Percentiles rank a stretch among this genome's conserved stretches.
Evolutionary conservation across 2,888 invertebrate genomes (phyloP).

Genomic region (Dyspetes luteomarginatus): DNA sequence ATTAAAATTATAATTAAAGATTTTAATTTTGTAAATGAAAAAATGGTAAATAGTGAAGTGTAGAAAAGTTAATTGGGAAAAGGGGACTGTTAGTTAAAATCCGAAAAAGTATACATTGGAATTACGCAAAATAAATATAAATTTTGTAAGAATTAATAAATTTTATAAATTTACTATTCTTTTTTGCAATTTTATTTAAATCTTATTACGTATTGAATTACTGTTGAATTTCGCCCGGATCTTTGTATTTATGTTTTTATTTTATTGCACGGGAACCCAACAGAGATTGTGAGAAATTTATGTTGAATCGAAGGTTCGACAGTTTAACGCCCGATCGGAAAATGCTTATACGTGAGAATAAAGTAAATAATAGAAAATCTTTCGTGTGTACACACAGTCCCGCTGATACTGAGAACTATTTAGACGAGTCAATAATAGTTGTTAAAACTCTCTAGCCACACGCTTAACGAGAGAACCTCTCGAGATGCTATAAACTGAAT

Average conservation of each 20-base stretch:
- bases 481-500: conserved; percentile 29
- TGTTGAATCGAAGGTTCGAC: not conserved
- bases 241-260: not conserved
- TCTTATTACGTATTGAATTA: too few relatives aligned
- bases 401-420: conserved; percentile 12
- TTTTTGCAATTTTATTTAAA: too few relatives aligned
- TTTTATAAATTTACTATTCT: too few relatives aligned
- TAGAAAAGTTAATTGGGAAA: too few relatives aligned
- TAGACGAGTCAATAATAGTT: conserved; percentile 53
- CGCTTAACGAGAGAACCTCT: conserved; percentile 43
- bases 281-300: conserved; percentile 2
- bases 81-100: too few relatives aligned
- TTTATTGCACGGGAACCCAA: not conserved
- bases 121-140: too few relatives aligned
- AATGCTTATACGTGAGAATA: conserved; percentile 18
- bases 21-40: too few relatives aligned
- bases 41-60: too few relatives aligned
- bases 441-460: conserved; percentile 50
- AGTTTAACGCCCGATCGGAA: not conserved
- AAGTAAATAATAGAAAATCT: conserved; percentile 28
- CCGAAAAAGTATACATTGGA: too few relatives aligned
- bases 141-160: too few relatives aligned
- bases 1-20: too few relatives aligned
- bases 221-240: not conserved
- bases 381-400: conserved; percentile 35